Evolutionary conservation across 2,797 vertebrate genomes (phyloP).

Genomic region (Morelia viridis): DNA sequence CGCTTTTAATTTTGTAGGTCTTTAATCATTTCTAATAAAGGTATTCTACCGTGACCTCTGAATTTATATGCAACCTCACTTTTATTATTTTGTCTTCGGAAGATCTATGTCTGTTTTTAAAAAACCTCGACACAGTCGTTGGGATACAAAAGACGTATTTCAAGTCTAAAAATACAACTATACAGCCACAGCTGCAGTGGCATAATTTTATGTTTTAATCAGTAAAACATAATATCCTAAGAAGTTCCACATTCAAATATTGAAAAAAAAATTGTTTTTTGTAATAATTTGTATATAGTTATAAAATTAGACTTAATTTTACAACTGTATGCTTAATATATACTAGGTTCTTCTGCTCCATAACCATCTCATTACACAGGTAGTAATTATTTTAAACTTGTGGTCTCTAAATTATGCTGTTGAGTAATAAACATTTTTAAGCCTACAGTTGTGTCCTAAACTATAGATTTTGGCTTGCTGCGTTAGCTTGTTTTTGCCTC

Average conservation of each 20-base stretch:
- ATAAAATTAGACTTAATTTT: not conserved
- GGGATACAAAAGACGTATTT: not conserved
- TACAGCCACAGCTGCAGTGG: not conserved
- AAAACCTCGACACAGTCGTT: accelerated
- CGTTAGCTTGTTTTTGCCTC: not conserved
- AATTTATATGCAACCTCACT: not conserved
- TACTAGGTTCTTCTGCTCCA: not conserved
- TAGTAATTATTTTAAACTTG: not conserved
- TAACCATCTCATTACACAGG: not conserved
- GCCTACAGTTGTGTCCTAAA: not conserved
- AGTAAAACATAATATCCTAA: not conserved
- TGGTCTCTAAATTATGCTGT: not conserved
- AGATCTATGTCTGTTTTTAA: not conserved
- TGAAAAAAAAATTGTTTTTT: not conserved
- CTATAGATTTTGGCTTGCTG: not conserved
- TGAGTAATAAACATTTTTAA: not conserved
- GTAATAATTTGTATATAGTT: not conserved
- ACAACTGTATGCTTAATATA: not conserved
- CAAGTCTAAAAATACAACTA: not conserved
- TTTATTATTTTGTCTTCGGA: not conserved
- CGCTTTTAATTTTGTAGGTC: too few relatives aligned
- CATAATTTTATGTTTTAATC: not conserved
- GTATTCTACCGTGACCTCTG: accelerated
- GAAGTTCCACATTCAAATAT: not conserved
- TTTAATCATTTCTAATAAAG: not conserved